Evolutionary conservation across 2,888 invertebrate genomes (phyloP).

Genomic region (Drosophila nigritarsus): DNA sequence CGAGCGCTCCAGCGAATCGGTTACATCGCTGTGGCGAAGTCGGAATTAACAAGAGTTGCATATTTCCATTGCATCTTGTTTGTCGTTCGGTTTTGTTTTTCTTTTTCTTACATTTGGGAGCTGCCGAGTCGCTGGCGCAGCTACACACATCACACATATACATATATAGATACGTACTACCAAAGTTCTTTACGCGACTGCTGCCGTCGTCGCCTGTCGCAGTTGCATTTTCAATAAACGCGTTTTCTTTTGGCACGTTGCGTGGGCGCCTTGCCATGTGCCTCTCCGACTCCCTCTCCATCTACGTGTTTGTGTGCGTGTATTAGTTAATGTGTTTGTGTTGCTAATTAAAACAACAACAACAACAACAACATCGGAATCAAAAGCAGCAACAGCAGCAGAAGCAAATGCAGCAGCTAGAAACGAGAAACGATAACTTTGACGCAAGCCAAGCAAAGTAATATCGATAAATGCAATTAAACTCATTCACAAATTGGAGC

Average conservation of each 20-base stretch:
- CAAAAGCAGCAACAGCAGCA: constrained; percentile 23
- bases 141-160: neutral
- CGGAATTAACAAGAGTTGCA: constrained; percentile 32
- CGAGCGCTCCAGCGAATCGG: constrained; percentile 60
- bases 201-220: constrained; percentile 43
- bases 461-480: constrained; percentile 72
- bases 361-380: constrained; percentile 27
- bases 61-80: constrained; percentile 13
- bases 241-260: constrained; percentile 73
- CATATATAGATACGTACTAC: constrained; percentile 2
- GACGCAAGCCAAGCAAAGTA: constrained; percentile 71
- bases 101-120: constrained; percentile 13
- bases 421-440: constrained; percentile 66
- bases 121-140: constrained; percentile 29
- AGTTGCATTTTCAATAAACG: constrained; percentile 74
- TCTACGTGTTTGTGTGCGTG: constrained; percentile 37
- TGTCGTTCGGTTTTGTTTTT: constrained; percentile 10
- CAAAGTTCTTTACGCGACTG: constrained; percentile 53
- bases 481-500: constrained; percentile 68
- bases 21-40: constrained; percentile 37
- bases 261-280: constrained; percentile 67
- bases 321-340: constrained; percentile 71
- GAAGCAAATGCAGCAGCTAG: constrained; percentile 31
- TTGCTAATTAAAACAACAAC: constrained; percentile 73
- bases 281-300: constrained; percentile 36